Evolutionary conservation across 2,113 vertebrate species (phyloP).

Genomic region (Craseonycteris thonglongyai): DNA sequence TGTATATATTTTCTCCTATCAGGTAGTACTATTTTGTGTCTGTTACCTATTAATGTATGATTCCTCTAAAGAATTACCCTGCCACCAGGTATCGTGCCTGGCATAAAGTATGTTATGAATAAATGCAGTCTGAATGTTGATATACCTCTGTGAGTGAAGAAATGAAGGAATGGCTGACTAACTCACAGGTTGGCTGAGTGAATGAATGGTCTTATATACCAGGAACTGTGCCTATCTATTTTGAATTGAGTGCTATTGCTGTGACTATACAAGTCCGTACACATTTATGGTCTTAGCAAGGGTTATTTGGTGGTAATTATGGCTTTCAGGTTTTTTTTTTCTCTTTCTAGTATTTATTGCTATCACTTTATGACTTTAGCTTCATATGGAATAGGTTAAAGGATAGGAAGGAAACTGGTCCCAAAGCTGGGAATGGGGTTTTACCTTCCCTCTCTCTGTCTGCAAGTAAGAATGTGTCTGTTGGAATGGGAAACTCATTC

Average conservation of each 20-base stretch:
- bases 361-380: not conserved
- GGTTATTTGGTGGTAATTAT: not conserved
- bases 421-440: rapidly evolving
- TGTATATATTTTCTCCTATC: not conserved
- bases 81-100: not conserved
- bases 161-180: not conserved
- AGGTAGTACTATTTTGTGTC: not conserved
- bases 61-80: not conserved
- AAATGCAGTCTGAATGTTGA: not conserved
- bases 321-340: not conserved
- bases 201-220: not conserved
- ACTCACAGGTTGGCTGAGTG: not conserved
- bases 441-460: rapidly evolving
- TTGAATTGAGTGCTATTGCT: not conserved
- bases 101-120: not conserved
- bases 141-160: not conserved
- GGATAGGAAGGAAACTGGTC: not conserved
- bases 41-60: not conserved
- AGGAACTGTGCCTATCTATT: not conserved
- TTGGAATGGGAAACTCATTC: not conserved
- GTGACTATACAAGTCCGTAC: not conserved
- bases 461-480: not conserved
- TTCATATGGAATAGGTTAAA: not conserved
- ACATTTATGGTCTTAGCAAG: not conserved
- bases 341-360: not conserved